Percentiles rank a stretch among this genome's conserved stretches.
phyloP scores from a whole-genome alignment of 2,888 invertebrate genomes.

The Seira musarum region DNA sequence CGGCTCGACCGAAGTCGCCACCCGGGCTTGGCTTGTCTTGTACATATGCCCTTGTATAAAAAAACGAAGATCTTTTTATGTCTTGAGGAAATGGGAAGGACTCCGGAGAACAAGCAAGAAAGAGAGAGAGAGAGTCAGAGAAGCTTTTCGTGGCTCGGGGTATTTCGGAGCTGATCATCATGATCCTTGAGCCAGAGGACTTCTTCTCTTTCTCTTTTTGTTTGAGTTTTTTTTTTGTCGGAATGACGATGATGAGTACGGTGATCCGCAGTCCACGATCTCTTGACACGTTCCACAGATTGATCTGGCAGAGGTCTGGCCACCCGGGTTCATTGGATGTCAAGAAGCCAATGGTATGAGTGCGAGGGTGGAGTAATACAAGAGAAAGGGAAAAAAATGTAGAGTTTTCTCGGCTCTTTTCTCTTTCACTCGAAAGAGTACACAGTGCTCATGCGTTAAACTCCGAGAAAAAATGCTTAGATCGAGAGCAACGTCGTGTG shows the following conservation, averaged over 20 bases:
- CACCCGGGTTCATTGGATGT: constrained; percentile 70
- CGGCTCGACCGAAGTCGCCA: constrained; percentile 50
- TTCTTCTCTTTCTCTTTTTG: constrained; percentile 20
- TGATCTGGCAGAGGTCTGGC: constrained; percentile 69
- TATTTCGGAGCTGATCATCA: constrained; percentile 5
- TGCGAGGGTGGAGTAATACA: constrained; percentile 69
- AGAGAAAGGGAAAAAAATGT: not conserved
- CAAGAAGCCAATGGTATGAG: constrained; percentile 69
- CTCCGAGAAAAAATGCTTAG: not conserved
- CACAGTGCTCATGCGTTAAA: not conserved
- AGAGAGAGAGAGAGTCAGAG: not conserved
- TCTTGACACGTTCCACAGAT: constrained; percentile 70
- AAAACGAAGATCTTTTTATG: too few relatives aligned
- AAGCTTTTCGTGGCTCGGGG: constrained; percentile 21
- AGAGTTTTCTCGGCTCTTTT: constrained; percentile 27
- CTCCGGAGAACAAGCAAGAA: constrained; percentile 12
- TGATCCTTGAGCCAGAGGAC: not conserved
- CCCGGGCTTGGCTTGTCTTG: constrained; percentile 41
- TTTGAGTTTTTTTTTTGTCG: not conserved
- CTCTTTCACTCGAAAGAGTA: not conserved
- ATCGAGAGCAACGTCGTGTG: too few relatives aligned
- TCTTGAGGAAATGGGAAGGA: too few relatives aligned
- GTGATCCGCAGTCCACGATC: constrained; percentile 66
- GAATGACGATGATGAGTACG: too few relatives aligned
- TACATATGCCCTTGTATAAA: constrained; percentile 26